phyloP scores from a whole-genome alignment of 2,113 vertebrate genomes.

The Ivindomyrus marchei region DNA sequence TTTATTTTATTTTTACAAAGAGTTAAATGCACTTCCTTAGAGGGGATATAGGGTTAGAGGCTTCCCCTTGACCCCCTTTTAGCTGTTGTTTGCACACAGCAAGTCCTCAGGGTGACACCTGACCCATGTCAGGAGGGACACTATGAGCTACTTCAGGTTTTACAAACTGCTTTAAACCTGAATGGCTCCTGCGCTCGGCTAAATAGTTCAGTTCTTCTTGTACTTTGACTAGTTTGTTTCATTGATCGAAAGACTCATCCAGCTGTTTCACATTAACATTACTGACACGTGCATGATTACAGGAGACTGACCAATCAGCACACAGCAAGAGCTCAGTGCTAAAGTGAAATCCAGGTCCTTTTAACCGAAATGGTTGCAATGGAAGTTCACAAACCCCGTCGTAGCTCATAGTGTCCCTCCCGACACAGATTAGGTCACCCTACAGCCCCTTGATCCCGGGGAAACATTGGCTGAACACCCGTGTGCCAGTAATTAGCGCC shows the following conservation, averaged over 20 bases:
- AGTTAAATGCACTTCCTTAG: not conserved
- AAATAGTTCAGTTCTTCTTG: not conserved
- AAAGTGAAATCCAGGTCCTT: not conserved
- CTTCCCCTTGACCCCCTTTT: not conserved
- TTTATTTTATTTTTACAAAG: not conserved
- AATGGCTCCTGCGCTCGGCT: not conserved
- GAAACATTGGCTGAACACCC: not conserved
- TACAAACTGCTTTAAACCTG: not conserved
- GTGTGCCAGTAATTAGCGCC: not conserved
- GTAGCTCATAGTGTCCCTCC: not conserved
- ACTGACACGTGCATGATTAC: not conserved
- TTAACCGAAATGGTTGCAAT: not conserved
- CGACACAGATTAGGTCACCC: not conserved
- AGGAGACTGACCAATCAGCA: not conserved
- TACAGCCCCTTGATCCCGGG: not conserved
- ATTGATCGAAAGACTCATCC: no score
- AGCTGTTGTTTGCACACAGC: not conserved
- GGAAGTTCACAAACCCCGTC: not conserved
- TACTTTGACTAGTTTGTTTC: not conserved
- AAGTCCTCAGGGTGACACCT: not conserved
- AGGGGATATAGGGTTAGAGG: not conserved
- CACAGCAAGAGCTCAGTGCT: not conserved
- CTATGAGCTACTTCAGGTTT: not conserved
- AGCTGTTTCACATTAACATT: not conserved
- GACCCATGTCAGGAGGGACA: not conserved